Base-by-base conservation (phyloP, 2,113 vertebrate genomes). In the Morphnarchus princeps region DNA sequence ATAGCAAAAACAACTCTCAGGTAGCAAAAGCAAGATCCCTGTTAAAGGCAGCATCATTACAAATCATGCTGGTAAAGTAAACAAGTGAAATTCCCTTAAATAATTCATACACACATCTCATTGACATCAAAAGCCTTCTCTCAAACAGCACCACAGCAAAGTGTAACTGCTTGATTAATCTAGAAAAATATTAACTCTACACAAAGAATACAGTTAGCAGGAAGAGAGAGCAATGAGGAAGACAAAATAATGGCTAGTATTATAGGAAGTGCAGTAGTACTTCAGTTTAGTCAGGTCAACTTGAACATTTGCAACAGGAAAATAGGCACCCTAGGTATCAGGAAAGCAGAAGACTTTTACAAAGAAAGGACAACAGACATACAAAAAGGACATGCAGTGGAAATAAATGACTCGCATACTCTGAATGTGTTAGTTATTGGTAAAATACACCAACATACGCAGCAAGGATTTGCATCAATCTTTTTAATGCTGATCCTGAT, bases 21-120 rank as follows among this genome's bases (percentile, higher is more conserved):
- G 78, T 66, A 93, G 45, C 52, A 83, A 58, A 90, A 83, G 65
- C 10, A 6, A 94, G 79, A 66, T 67, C 32, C 31, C 26, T 87
- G 38, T 87, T 73, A 80, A 65, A 89, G 76, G 62, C 62, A 84
- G 67, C n/a, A 95, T 70, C 38, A 43, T 67, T 85, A 59, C 82
- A 96, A 94, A 96, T 92, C 89, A 77, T 16, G 3, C 34, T 52
- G 50, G 52, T 69, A 93, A 90, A 82, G 36, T 88, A 95, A 96
- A 83, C 83, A 95, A 81, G 86, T 49, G 52, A 90, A 82, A 84
- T 55, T 34, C 32, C 90, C 54, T 76, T 96, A 90, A 96, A 95
- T 93, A 97, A 97, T 97, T 96, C 85, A 96, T 84, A 42, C 8
- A 26, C 55, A 67, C 34, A 71, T 61, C 62, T 93, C 83, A 42